Percentiles rank a stretch among this genome's conserved stretches.
Evolutionary conservation across 1,140 invertebrate genomes (phyloP).

Genomic region (Trichoplusia ni): DNA sequence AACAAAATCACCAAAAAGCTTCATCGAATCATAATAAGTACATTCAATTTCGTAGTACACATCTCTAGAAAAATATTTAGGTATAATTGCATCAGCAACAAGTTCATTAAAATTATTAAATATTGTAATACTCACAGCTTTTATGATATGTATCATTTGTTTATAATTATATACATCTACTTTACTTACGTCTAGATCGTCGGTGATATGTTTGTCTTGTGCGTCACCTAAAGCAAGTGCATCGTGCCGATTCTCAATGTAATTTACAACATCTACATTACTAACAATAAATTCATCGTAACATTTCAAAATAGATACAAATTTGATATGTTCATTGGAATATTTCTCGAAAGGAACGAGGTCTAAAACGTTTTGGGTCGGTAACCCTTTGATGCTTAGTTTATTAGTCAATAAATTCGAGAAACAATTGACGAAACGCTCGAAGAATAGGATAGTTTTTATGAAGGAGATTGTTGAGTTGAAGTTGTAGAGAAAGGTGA

Average conservation of each 20-base stretch:
- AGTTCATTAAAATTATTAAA: slow-evolving; percentile 76
- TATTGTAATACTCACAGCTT: slow-evolving; percentile 81
- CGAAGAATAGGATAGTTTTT: slow-evolving; percentile 35
- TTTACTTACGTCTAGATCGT: slow-evolving; percentile 55
- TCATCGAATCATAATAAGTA: slow-evolving; percentile 67
- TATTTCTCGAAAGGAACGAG: slow-evolving; percentile 66
- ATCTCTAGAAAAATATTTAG: slow-evolving; percentile 81
- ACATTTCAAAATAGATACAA: slow-evolving; percentile 73
- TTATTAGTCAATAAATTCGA: slow-evolving; percentile 66
- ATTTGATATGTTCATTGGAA: slow-evolving; percentile 61
- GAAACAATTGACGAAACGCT: slow-evolving; percentile 65
- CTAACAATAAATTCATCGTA: slow-evolving; percentile 70
- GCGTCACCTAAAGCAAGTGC: slow-evolving; percentile 75
- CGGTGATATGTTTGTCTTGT: slow-evolving; percentile 62
- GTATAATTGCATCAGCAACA: slow-evolving; percentile 76
- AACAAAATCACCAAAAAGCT: slow-evolving; percentile 74
- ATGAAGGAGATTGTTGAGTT: slow-evolving; percentile 42
- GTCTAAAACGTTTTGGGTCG: slow-evolving; percentile 43
- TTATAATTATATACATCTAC: slow-evolving; percentile 74
- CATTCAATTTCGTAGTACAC: slow-evolving; percentile 73
- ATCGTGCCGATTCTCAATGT: slow-evolving; percentile 59
- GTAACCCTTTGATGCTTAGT: slow-evolving; percentile 1
- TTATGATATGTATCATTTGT: slow-evolving; percentile 76
- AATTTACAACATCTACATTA: slow-evolving; percentile 65
- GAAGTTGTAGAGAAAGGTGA: slow-evolving; percentile 59